Base-by-base conservation (phyloP, 2,888 invertebrate genomes). In the Stenchaetothrips biformis region DNA sequence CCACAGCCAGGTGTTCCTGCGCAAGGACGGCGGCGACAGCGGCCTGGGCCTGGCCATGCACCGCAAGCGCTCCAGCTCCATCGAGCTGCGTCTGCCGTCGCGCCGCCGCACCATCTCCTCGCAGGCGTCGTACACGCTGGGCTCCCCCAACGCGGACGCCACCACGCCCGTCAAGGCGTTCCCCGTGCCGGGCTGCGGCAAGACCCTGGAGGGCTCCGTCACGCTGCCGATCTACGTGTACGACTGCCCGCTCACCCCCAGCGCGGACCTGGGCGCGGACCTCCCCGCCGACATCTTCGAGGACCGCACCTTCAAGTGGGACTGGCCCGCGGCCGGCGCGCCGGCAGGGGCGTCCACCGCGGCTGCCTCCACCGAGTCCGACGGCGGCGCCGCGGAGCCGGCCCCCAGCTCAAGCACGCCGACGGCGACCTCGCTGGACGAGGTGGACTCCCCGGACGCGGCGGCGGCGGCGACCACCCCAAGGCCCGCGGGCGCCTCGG, bases 171-270 rank as follows among this genome's bases (percentile, higher is more conserved):
- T 25, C 67, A 74, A 74, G 25, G 67, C 21, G 9, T 74, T 74
- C 25, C 7, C 25, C 25, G 25, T 74, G 67, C 67, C 67, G 25
- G 67, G 67, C 67, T 74, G 67, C 67, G 67, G 67, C 21, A 21
- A 81, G 80, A 77, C 78, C 13, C 78, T 82, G n/a, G 83, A 80
- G 47, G 85, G 85, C 9, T 84, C 86, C 7, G 83, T 89, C 48
- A 86, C 88, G 27, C 85, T 90, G 74, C 92, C 92, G 0, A 86
- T 93, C 80, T 93, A 92, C 84, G 89, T 92, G n/a, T 93, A 92
- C 84, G 91, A 92, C 85, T 92, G 92, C 85, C 90, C 91, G 2
- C 85, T 91, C 78, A 88, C 89, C 25, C 67, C 67, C 11, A 25
- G 21, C 67, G 11, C 25, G 67, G 67, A 74, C 67, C 21, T 25